Base-by-base conservation (phyloP, 1,140 invertebrate genomes). In the Lepidurus couesii region DNA sequence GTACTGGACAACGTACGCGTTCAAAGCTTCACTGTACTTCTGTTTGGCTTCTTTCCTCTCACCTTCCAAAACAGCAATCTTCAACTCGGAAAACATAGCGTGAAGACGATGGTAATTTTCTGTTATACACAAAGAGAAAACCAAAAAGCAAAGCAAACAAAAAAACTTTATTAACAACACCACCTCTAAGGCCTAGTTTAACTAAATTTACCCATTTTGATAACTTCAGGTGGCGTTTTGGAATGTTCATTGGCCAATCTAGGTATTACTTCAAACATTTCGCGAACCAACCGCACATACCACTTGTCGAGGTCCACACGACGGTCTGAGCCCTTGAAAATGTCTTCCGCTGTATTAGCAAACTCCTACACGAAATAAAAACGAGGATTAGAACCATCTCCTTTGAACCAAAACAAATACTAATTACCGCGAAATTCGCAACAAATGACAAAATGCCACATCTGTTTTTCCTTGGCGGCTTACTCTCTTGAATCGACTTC, bases 51-150 rank as follows among this genome's bases (percentile, higher is more conserved):
- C 96, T 85, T 96, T 97, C 80, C 94, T 89, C 81, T 95, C 90
- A 21, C 87, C 84, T 83, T 99, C 97, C 83, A 99, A 87, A 78
- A 95, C 94, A 9, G 91, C 86, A 81, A 98, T 95, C 87, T 98
- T 98, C 45, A 98, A 86, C 84, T 94, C 92, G 1, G 93, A 94
- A 76, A 98, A 86, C 75, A 95, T 86, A 24, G 91, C 93, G 84
- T 95, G 92, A 82, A 99, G 89, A 84, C 95, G 92, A 89, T 99
- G 97, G 85, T 95, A 99, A 87, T 99, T 99, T 89, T 99, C 94
- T 91, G 86, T 81, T 88, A 88, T 83, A 83, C 83, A 83, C 76
- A 3, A 2, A 26, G 26, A 34, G 34, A 34, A 34, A 34, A 34
- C 34, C 2, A 34, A 34, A 34, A 34, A 34, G 34, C 3, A 34